Evolutionary conservation across 2,113 vertebrate species (phyloP).

Genomic region (Petroica traversi): DNA sequence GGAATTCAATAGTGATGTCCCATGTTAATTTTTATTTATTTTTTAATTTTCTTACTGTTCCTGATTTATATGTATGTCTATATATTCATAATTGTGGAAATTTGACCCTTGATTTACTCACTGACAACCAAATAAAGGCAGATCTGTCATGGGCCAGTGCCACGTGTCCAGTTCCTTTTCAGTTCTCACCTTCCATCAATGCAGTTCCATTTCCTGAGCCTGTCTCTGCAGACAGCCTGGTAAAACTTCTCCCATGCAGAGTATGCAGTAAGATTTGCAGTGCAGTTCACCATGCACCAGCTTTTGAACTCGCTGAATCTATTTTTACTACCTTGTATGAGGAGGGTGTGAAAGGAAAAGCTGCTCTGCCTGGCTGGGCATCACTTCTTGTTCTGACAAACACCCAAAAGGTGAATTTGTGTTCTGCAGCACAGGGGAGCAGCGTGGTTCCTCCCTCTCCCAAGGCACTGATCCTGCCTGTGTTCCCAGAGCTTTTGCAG

Average conservation of each 20-base stretch:
- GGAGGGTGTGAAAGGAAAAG: not conserved
- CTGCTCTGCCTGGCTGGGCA: not conserved
- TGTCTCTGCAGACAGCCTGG: not conserved
- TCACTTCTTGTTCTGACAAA: not conserved
- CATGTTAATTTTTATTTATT: not conserved
- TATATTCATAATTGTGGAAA: not conserved
- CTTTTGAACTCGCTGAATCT: not conserved
- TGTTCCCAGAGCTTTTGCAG: not conserved
- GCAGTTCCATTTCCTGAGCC: not conserved
- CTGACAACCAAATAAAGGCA: not conserved
- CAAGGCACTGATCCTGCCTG: rapidly evolving
- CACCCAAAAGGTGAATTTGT: not conserved
- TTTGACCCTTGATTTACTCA: not conserved
- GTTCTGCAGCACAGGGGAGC: rapidly evolving
- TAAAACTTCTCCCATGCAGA: not conserved
- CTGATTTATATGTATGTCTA: not conserved
- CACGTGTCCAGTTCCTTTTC: not conserved
- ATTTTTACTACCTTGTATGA: not conserved
- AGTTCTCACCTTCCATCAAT: not conserved
- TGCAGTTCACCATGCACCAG: not conserved
- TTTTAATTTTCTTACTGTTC: not conserved
- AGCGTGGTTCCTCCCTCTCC: not conserved
- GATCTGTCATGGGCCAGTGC: not conserved
- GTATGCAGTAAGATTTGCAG: not conserved
- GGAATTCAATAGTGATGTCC: not conserved